Percentiles rank a stretch among this genome's conserved stretches.
Conservation (phyloP, 2,888 invertebrate genomes). For the Siphlonurus alternatus region DNA sequence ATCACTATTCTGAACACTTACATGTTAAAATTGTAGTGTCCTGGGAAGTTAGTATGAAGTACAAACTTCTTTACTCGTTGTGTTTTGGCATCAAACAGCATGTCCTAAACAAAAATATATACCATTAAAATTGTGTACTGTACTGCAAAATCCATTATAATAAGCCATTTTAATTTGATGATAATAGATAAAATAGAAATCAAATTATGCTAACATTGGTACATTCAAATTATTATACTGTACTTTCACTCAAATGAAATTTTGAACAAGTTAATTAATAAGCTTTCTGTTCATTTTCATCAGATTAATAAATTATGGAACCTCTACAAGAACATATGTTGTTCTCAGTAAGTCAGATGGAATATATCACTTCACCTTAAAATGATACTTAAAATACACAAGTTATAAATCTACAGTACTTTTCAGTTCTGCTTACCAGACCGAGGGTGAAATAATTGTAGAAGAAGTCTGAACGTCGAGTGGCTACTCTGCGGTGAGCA, state of each 20-base stretch:
- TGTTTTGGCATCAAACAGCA: conserved; percentile 88
- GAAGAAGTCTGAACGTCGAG: conserved; percentile 86
- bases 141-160: background rate
- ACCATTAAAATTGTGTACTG: too few species aligned
- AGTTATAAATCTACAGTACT: background rate
- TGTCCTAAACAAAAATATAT: conserved; percentile 57
- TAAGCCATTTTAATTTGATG: too few species aligned
- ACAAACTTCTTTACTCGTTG: conserved; percentile 94
- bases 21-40: conserved; percentile 99
- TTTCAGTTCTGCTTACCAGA: conserved; percentile 42
- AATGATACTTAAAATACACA: too few species aligned
- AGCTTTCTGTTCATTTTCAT: too few species aligned
- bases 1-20: too few species aligned
- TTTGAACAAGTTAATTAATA: too few species aligned
- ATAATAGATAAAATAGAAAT: too few species aligned
- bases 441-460: conserved; percentile 97
- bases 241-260: too few species aligned
- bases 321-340: too few species aligned
- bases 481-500: conserved; percentile 57
- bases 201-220: too few species aligned
- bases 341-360: background rate
- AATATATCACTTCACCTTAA: too few species aligned
- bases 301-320: conserved; percentile 2
- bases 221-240: too few species aligned
- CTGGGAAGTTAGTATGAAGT: conserved; percentile 97